A percentile compares a stretch with the other conserved stretches of the same genome.
phyloP scores from a whole-genome alignment of 2,888 invertebrate genomes.

The Erebia aethiops region DNA sequence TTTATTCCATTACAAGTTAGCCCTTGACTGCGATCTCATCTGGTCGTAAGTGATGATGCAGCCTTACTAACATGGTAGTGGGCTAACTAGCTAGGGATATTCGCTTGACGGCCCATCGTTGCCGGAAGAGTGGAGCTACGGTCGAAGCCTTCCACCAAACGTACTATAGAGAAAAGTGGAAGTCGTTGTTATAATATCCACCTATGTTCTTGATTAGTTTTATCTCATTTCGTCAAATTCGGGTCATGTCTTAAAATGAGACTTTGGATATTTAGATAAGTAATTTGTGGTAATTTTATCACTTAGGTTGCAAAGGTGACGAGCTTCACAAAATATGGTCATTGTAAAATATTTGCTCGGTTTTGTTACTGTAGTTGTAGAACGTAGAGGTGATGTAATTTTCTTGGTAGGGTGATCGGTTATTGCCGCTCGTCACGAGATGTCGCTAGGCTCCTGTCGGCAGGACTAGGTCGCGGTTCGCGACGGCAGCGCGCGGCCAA shows the following conservation, averaged over 20 bases:
- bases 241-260: not conserved
- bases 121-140: no score
- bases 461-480: constrained; percentile 35
- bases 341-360: not conserved
- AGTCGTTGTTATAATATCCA: no score
- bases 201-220: no score
- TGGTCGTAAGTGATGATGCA: no score
- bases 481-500: constrained; percentile 46
- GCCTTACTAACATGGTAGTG: no score
- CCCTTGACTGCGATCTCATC: no score
- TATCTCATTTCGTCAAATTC: not conserved
- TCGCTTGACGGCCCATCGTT: no score
- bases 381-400: not conserved
- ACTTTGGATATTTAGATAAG: not conserved
- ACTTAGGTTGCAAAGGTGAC: not conserved
- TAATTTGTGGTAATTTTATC: not conserved
- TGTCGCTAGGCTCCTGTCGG: constrained; percentile 65
- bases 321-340: not conserved
- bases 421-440: constrained; percentile 66
- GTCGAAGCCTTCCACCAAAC: no score
- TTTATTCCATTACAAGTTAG: no score
- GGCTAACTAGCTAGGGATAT: no score
- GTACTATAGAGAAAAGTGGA: no score
- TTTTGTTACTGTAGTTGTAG: not conserved
- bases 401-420: not conserved